Base-by-base conservation (phyloP, 2,797 vertebrate genomes). In the Lepus townsendii region DNA sequence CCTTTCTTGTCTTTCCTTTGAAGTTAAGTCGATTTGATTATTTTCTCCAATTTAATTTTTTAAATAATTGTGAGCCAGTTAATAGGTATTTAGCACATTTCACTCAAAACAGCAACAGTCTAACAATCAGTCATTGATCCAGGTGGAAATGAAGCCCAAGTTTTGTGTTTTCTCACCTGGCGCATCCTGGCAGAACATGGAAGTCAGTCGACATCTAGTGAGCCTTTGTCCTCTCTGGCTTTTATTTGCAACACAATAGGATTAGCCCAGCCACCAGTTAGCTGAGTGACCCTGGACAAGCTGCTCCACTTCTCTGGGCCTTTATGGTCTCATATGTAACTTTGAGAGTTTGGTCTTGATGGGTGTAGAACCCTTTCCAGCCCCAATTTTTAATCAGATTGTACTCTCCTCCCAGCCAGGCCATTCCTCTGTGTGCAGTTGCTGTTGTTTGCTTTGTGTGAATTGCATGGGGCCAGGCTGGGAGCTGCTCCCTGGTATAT, bases 21-120 rank as follows among this genome's bases (percentile, higher is more conserved):
- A 80, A 84, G 88, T 84, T 52, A 83, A 88, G 32, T 84, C 30
- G 30, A 3, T 65, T 71, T 83, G 30, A 52, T 90, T 90, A 83
- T 12, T 30, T 35, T 88, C 91, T 80, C 72, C 19, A 7, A 47
- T 65, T 77, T 79, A 83, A 52, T 35, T 68, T 83, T 85, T 92
- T 54, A 20, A 89, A 72, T 35, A 86, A 75, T 63, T 54, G n/a
- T 73, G 71, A 78, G 35, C 24, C 47, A 20, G 42, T 7, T 57
- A 69, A 69, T 93, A 50, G 83, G 24, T 69, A 57, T 76, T 88
- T 77, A 62, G 79, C 62, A 57, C 1, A 88, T 91, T 87, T n/a
- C n/a, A 10, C n/a, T 84, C 79, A 66, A 77, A 66, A 50, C 72
- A 54, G 30, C 7, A 13, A 54, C 38, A 62, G 12, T 65, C 66